Evolutionary conservation across 2,797 vertebrate genomes (phyloP).

Genomic region (Gastrophryne carolinensis): DNA sequence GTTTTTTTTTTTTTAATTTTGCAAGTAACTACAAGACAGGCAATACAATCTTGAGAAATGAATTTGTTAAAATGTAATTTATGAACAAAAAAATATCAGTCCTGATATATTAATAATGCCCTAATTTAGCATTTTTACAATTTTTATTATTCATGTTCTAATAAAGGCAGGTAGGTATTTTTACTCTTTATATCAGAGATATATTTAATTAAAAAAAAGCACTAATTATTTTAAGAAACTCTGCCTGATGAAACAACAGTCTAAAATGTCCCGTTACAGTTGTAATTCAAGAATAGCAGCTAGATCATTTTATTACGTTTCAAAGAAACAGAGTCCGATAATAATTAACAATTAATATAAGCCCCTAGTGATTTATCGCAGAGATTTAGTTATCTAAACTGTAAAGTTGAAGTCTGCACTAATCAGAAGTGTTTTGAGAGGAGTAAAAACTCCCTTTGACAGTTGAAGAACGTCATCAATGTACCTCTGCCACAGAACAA

Average conservation of each 20-base stretch:
- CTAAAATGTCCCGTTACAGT: conserved; percentile 6
- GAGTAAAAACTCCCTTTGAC: conserved; percentile 4
- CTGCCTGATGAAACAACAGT: conserved; percentile 23
- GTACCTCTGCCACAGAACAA: conserved; percentile 40
- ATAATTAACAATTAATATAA: conserved; percentile 23
- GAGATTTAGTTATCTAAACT: conserved; percentile 19
- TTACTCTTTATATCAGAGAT: conserved; percentile 18
- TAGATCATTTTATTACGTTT: conserved; percentile 22
- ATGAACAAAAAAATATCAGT: conserved; percentile 31
- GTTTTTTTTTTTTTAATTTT: background rate
- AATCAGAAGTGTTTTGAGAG: background rate
- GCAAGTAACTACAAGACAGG: conserved; percentile 31
- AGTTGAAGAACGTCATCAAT: conserved; percentile 36
- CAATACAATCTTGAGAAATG: conserved; percentile 25
- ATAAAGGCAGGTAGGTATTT: conserved; percentile 10
- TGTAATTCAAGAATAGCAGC: conserved; percentile 30
- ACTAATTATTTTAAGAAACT: conserved; percentile 14
- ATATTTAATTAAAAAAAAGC: background rate
- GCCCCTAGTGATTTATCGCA: conserved; percentile 18
- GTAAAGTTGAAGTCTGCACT: conserved; percentile 3
- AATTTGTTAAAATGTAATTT: conserved; percentile 25
- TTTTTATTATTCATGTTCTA: conserved; percentile 8
- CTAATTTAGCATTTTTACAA: conserved; percentile 32
- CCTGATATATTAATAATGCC: conserved; percentile 29
- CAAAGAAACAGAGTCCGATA: conserved; percentile 16